Base-by-base conservation (phyloP, 2,113 vertebrate genomes). In the Monopterus albus region DNA sequence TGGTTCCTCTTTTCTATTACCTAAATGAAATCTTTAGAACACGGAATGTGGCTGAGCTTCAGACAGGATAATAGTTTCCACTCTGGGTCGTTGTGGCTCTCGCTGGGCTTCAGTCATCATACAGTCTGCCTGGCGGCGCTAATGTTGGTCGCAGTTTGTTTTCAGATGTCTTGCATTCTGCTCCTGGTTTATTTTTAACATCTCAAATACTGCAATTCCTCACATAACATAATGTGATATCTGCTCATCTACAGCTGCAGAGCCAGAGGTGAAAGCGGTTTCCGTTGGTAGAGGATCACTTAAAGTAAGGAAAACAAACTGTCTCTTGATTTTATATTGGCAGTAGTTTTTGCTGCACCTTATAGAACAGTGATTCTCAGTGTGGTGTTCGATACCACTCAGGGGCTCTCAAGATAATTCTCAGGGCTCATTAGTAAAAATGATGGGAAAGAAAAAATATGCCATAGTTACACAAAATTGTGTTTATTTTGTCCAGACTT, bases 1-100 rank as follows among this genome's bases (percentile, higher is more conserved):
- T n/a, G 72, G 79, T 85, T 81, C 71, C 77, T 70, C 67, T 82
- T 83, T 78, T 90, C 71, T 59, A 45, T n/a, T n/a, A n/a, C n/a
- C n/a, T n/a, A n/a, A n/a, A n/a, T n/a, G n/a, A n/a, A n/a, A n/a
- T n/a, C n/a, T n/a, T n/a, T n/a, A n/a, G n/a, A n/a, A n/a, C n/a
- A n/a, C n/a, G n/a, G n/a, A 80, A 65, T 67, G 75, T 42, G 31
- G 38, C 62, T 53, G 14, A 18, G 57, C 75, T 78, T 83, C 58
- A 75, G 70, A 74, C 59, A 20, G 50, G 65, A 74, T 78, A 85
- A 88, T 75, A 79, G 82, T 84, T 90, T 89, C 76, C 89, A 85
- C 75, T 71, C 45, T 11, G 35, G 69, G 18, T 55, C 72, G 49
- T 71, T 62, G 45, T 38, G 59, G 49, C 69, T 74, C 61, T 64